Base-by-base conservation (phyloP, 2,113 vertebrate species). In the Coryphaenoides rupestris region DNA sequence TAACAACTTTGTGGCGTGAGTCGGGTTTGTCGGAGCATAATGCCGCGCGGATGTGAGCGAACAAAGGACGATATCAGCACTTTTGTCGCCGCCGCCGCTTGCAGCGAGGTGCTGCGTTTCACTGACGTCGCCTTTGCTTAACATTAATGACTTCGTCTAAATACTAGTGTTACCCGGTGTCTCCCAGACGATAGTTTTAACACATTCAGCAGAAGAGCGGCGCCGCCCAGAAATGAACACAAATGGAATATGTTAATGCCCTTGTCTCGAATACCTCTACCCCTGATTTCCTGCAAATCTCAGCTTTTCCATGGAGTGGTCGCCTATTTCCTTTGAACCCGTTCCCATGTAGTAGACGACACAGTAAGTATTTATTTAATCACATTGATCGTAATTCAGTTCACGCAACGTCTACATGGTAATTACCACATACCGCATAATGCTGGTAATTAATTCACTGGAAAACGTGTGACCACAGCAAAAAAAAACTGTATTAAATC, bases 361-460 rank as follows among this genome's bases (percentile, higher is more conserved):
- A 40, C 33, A 74, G n/a, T 50, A 50, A 16, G 47, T 78, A 77
- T 86, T 88, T 82, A 84, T 85, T 80, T 69, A 81, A 64, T 72
- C 58, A 33, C 49, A 62, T 79, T 81, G 72, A 87, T 90, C 80
- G 62, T 72, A 78, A 89, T 88, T 89, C 84, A 75, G 66, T 73
- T 61, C 83, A 84, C 68, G 10, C 21, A 56, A 72, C 60, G 61
- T 71, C 61, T 80, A 73, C 63, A 54, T 56, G 26, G 68, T 75
- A 88, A 89, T 88, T 79, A 81, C 74, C 70, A 62, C 69, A 84
- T 65, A 80, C 70, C 58, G 65, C 75, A 68, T 63, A 70, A 57
- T 77, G 47, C 63, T 54, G 62, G 54, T 74, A 76, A 87, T 83
- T 82, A 70, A 81, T 84, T 85, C 61, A 69, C 66, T 70, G 57